Evolutionary conservation across 2,888 invertebrate species (phyloP), one percentile per base, ranked within the genome.

Genomic region (Hololepta plana): DNA sequence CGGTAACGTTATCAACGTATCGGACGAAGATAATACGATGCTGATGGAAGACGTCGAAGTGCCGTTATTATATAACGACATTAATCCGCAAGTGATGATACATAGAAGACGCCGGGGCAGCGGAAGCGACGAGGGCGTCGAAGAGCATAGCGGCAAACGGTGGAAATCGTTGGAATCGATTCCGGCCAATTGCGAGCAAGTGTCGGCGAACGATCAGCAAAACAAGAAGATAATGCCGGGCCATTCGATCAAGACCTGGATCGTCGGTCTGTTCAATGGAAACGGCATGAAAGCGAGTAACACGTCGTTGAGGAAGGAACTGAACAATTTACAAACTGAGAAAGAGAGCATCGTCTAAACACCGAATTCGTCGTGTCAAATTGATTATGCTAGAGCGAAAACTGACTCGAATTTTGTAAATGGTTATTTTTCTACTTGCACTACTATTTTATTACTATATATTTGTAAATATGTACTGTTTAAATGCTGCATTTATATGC

Each of bases 161-260:
- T 84, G 82, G 73, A 72, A 71, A 40, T 82, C 82, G 23, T 58
- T 81, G 26, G 82, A 84, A 53, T 68, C 72, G 36, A 64, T 81
- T 23, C 53, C 58, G 5, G 37, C 42, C 32, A 36, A 46, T 39
- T 30, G 37, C 27, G 45, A 44, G 27, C 47, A 46, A 30, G 38
- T 44, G 15, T 44, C 42, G 9, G 34, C 45, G 26, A 35, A 46
- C 27, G 49, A 49, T 28, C 45, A 50, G 16, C 59, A 64, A 19
- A 59, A 57, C 38, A 74, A 74, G 47, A 64, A 69, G 45, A 61
- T 67, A 27, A 7, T 9, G 22, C 53, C 60, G 17, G 63, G 71
- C 31, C 65, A 71, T 41, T 69, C 75, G 13, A 62, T 82, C 33
- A 67, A 72, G 38, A 60, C 55, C 32, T 82, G 80, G 77, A 55